Evolutionary conservation across 2,113 vertebrate species (phyloP).

Genomic region (Nettapus auritus): DNA sequence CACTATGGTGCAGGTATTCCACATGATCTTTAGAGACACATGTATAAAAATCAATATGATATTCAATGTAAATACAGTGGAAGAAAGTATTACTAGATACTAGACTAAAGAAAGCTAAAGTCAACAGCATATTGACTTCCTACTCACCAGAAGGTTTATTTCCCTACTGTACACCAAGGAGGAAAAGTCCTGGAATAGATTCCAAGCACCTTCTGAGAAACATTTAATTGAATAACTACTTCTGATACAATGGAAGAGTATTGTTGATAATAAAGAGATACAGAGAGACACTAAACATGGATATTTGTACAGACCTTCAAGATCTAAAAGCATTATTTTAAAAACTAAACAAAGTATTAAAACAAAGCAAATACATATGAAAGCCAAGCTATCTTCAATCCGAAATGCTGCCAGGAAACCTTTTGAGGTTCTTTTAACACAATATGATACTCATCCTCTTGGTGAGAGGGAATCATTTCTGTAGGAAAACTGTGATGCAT

Average conservation of each 20-base stretch:
- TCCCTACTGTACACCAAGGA: neutral
- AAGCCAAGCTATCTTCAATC: neutral
- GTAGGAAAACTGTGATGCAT: neutral
- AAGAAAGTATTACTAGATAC: neutral
- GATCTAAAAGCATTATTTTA: neutral
- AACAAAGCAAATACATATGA: neutral
- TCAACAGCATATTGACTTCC: slow-evolving; percentile 28
- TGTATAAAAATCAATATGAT: fast-evolving
- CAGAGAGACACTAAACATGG: neutral
- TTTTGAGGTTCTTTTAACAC: neutral
- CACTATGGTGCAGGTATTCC: neutral
- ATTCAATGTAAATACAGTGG: neutral
- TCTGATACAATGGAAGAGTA: neutral
- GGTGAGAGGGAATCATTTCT: neutral
- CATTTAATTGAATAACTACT: neutral
- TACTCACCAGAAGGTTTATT: slow-evolving; percentile 32
- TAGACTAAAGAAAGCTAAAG: neutral
- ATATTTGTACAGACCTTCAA: neutral
- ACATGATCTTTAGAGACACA: neutral
- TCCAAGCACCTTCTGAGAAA: neutral
- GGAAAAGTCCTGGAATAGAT: neutral
- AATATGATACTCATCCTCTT: neutral
- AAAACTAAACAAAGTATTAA: neutral
- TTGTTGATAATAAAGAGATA: neutral
- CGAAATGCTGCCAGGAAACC: neutral